phyloP scores from a whole-genome alignment of 1,140 invertebrate genomes.

The Stegodyphus dumicola region DNA sequence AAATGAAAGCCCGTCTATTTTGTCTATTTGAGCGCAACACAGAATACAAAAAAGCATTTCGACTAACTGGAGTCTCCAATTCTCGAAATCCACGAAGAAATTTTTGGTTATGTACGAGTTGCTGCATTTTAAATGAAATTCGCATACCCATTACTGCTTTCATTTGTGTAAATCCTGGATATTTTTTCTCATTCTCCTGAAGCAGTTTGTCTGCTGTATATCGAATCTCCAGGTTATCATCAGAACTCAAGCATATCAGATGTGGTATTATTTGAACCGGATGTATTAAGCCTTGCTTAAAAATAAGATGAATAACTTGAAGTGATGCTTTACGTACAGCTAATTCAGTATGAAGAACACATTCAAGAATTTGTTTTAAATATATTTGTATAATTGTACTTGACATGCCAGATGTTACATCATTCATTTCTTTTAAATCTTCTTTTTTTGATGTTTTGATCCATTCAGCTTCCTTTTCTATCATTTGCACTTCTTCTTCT shows the following conservation, averaged over 20 bases:
- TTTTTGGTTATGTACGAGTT: slow-evolving; percentile 66
- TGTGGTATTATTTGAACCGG: slow-evolving; percentile 98
- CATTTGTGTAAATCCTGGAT: slow-evolving; percentile 97
- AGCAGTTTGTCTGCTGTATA: slow-evolving; percentile 95
- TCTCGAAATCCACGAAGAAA: slow-evolving; percentile 79
- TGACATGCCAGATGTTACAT: slow-evolving; percentile 96
- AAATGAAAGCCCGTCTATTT: slow-evolving; percentile 90
- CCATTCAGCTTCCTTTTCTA: slow-evolving; percentile 96
- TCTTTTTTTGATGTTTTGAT: slow-evolving; percentile 90
- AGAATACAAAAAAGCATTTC: slow-evolving; percentile 97
- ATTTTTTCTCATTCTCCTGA: slow-evolving; percentile 98
- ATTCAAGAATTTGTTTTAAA: slow-evolving; percentile 92
- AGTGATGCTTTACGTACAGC: slow-evolving; percentile 88
- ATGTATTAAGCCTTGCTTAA: slow-evolving; percentile 96
- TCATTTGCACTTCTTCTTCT: slow-evolving; percentile 96
- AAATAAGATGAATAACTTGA: slow-evolving; percentile 91
- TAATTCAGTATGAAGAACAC: slow-evolving; percentile 86
- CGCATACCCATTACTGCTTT: slow-evolving; percentile 88
- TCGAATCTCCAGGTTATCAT: slow-evolving; percentile 85
- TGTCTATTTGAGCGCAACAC: slow-evolving; percentile 90
- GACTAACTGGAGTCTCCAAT: slow-evolving; percentile 85
- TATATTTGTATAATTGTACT: slow-evolving; percentile 98
- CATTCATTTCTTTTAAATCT: slow-evolving; percentile 96
- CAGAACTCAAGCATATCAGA: slow-evolving; percentile 97
- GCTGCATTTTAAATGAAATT: slow-evolving; percentile 63